Evolutionary conservation across 2,113 vertebrate genomes (phyloP).

Genomic region (Acrocephalus kingi): DNA sequence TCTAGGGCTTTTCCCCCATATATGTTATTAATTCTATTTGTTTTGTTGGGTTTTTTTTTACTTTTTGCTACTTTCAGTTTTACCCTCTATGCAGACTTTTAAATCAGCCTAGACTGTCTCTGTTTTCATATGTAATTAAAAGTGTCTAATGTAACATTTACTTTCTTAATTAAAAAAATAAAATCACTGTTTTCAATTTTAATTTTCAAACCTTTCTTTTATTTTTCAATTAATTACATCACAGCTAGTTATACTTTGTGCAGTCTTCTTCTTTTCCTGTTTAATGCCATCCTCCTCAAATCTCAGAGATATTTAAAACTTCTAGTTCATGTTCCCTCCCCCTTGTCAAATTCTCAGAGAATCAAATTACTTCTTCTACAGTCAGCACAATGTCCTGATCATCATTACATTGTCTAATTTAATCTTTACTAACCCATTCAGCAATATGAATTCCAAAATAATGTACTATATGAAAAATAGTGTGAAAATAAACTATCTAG

Average conservation of each 20-base stretch:
- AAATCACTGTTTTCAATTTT: background rate
- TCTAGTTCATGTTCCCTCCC: background rate
- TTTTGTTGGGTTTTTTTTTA: background rate
- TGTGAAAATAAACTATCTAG: conserved; percentile 57
- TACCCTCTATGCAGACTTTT: background rate
- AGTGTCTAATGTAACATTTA: background rate
- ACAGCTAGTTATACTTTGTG: background rate
- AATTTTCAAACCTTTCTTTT: background rate
- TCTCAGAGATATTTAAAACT: background rate
- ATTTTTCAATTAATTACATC: background rate
- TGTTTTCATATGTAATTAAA: background rate
- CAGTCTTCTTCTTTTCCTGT: background rate
- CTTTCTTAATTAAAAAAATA: background rate
- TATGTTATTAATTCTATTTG: background rate
- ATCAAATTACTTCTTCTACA: conserved; percentile 63
- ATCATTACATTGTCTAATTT: conserved; percentile 65
- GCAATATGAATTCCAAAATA: conserved; percentile 42
- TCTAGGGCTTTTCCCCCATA: background rate
- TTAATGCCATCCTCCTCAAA: background rate
- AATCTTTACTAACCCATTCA: conserved; percentile 60
- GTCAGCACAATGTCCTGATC: conserved; percentile 68
- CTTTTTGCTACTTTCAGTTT: background rate
- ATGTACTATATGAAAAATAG: conserved; percentile 49
- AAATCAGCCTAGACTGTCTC: background rate
- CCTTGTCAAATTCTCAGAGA: conserved; percentile 25